Evolutionary conservation across 2,888 invertebrate genomes (phyloP).

Genomic region (Protophormia terraenovae): DNA sequence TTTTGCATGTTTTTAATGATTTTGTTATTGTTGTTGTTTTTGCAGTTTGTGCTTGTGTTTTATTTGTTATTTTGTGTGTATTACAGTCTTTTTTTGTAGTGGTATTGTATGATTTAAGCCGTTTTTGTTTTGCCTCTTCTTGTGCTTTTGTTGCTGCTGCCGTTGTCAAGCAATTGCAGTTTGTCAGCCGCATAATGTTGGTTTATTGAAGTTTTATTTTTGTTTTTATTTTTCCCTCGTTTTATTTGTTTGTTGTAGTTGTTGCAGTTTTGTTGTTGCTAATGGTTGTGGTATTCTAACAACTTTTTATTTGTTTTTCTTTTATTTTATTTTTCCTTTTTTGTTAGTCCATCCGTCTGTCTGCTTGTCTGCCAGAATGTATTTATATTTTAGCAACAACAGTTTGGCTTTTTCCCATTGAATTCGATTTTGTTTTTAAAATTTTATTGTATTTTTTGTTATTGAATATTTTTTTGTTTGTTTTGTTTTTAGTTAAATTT

Average conservation of each 20-base stretch:
- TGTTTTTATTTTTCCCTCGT: not conserved
- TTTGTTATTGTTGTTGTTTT: slow-evolving; percentile 55
- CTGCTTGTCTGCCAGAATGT: too few relatives aligned
- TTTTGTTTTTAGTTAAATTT: not conserved
- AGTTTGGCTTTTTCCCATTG: slow-evolving; percentile 38
- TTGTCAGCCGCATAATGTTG: slow-evolving; percentile 65
- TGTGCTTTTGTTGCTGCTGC: slow-evolving; percentile 34
- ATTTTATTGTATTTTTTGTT: not conserved
- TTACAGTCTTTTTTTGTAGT: slow-evolving; percentile 51
- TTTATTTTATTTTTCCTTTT: not conserved
- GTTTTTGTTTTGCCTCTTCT: slow-evolving; percentile 1
- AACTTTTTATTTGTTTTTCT: not conserved
- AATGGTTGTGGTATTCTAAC: not conserved
- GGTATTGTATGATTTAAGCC: not conserved
- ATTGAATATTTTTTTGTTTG: not conserved
- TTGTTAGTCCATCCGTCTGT: not conserved
- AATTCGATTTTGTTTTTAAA: not conserved
- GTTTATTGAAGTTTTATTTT: slow-evolving; percentile 47
- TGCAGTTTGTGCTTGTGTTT: slow-evolving; percentile 25
- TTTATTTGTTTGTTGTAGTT: slow-evolving; percentile 10
- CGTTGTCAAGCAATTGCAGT: slow-evolving; percentile 62
- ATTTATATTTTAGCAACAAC: slow-evolving; percentile 9
- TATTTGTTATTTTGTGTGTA: slow-evolving; percentile 44
- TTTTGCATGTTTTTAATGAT: slow-evolving; percentile 59
- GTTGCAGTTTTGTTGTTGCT: not conserved